phyloP scores from a whole-genome alignment of 2,888 invertebrate genomes.

The Athripsodes cinereus region DNA sequence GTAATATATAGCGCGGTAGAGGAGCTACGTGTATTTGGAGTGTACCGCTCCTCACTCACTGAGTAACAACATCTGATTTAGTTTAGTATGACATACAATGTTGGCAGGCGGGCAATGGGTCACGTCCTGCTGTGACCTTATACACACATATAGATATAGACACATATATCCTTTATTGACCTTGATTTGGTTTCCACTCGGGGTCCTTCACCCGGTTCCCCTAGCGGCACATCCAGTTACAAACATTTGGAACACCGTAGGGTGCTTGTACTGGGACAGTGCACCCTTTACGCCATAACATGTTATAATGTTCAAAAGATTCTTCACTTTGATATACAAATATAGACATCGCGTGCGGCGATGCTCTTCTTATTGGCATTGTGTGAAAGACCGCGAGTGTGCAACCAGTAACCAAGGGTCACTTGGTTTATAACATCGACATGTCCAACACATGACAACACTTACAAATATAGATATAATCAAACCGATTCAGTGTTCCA shows the following conservation, averaged over 20 bases:
- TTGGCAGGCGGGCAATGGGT: conserved; percentile 48
- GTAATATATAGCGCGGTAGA: neutral
- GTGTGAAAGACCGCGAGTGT: conserved; percentile 28
- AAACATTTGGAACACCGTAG: conserved; percentile 25
- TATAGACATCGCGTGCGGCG: neutral
- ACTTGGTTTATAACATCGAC: conserved; percentile 27
- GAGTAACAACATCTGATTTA: too few relatives aligned
- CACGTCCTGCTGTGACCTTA: conserved; percentile 68
- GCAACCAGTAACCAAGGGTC: conserved; percentile 28
- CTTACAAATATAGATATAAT: conserved; percentile 32
- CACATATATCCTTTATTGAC: conserved; percentile 54
- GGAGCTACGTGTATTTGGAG: neutral
- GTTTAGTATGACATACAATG: conserved; percentile 6
- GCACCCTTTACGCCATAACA: too few relatives aligned
- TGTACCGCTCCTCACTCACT: too few relatives aligned
- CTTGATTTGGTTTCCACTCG: conserved; percentile 80
- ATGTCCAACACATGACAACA: conserved; percentile 28
- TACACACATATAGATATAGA: too few relatives aligned
- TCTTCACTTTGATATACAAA: neutral
- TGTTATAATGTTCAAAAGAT: neutral
- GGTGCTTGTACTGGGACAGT: neutral
- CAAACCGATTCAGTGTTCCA: conserved; percentile 45
- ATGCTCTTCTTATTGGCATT: neutral
- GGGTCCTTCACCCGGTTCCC: conserved; percentile 53
- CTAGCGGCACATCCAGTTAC: conserved; percentile 28